Percentiles rank a stretch among this genome's conserved stretches.
Evolutionary conservation across 2,888 invertebrate genomes (phyloP).

Genomic region (Torymus texanus): DNA sequence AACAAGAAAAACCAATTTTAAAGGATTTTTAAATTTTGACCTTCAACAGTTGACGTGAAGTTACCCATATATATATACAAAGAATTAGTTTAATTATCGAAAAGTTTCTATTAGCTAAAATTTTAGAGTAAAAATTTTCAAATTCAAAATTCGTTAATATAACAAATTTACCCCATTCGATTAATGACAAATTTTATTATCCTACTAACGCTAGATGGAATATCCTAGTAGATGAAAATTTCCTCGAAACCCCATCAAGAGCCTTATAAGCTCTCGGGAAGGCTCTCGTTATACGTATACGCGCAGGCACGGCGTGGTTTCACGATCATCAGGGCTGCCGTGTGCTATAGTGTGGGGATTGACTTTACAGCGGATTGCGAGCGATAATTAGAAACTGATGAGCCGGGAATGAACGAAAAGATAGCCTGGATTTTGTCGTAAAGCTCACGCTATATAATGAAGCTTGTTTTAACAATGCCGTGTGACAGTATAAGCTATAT

Average conservation of each 20-base stretch:
- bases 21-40: no score
- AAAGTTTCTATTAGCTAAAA: no score
- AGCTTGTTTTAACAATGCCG: no score
- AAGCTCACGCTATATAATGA: no score
- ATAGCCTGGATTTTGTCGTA: background rate
- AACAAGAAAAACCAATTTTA: no score
- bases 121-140: no score
- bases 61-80: no score
- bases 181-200: background rate
- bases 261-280: slow-evolving; percentile 8
- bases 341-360: background rate
- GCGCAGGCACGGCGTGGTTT: background rate
- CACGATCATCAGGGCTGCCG: background rate
- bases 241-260: background rate
- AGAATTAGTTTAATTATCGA: no score
- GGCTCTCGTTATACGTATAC: background rate
- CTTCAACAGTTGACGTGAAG: no score
- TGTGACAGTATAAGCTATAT: no score
- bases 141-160: background rate
- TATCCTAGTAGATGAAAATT: background rate
- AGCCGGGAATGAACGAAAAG: slow-evolving; percentile 31
- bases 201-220: background rate
- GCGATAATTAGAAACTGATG: slow-evolving; percentile 47
- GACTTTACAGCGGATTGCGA: slow-evolving; percentile 15
- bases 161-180: background rate